phyloP scores from a whole-genome alignment of 1,140 invertebrate species.

The Acromyrmex echinatior region DNA sequence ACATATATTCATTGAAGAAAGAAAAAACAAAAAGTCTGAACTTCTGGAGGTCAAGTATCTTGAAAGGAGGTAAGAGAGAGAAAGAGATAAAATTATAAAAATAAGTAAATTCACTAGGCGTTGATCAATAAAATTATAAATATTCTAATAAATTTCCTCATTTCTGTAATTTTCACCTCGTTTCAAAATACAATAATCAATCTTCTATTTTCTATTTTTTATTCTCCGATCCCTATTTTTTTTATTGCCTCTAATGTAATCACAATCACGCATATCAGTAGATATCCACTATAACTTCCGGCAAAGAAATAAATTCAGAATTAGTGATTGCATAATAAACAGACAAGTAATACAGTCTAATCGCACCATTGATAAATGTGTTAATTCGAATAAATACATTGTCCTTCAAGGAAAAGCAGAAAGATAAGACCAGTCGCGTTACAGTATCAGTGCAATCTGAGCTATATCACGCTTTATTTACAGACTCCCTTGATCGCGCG shows the following conservation, averaged over 20 bases:
- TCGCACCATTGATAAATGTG: not conserved
- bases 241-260: not conserved
- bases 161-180: too few species aligned
- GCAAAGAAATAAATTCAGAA: not conserved
- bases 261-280: not conserved
- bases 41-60: too few species aligned
- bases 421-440: not conserved
- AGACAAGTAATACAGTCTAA: not conserved
- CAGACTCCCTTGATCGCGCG: not conserved
- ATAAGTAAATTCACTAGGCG: too few species aligned
- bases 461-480: not conserved
- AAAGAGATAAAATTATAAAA: too few species aligned
- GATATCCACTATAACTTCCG: not conserved
- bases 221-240: too few species aligned
- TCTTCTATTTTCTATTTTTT: too few species aligned
- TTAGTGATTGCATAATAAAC: not conserved
- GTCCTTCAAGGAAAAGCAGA: not conserved
- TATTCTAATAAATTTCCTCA: too few species aligned
- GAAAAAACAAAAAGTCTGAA: too few species aligned
- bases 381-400: not conserved
- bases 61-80: too few species aligned
- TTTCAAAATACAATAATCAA: too few species aligned
- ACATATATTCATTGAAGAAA: too few species aligned
- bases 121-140: too few species aligned
- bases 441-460: not conserved